These are phyloP conservation scores for Campylomormyrus tamandua DNA, from an alignment of 2,113 vertebrate species.

Conservation along the genomic window DNA sequence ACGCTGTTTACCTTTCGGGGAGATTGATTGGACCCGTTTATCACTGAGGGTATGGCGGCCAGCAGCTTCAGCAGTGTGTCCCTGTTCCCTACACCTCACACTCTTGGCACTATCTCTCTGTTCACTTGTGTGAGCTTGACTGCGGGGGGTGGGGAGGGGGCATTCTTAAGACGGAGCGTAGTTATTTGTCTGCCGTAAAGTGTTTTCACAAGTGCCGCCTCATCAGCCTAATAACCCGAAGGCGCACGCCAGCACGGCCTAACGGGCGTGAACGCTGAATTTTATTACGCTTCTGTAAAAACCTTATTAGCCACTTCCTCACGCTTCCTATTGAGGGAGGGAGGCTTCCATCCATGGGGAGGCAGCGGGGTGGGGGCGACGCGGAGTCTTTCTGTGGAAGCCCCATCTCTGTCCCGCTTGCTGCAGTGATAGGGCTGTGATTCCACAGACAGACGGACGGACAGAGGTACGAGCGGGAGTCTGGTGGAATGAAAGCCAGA, in stretches of 20 bases:
- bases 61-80: background rate
- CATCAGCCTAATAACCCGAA: background rate
- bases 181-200: background rate
- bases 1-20: background rate
- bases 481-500: background rate
- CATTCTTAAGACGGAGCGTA: background rate
- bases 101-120: background rate
- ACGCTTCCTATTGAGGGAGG: background rate
- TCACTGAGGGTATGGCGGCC: background rate
- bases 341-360: background rate
- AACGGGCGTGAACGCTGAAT: background rate
- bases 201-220: background rate
- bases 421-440: background rate
- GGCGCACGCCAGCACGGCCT: background rate
- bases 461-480: background rate
- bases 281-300: slow-evolving; percentile 1
- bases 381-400: background rate
- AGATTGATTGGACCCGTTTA: slow-evolving; percentile 7
- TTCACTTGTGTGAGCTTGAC: background rate
- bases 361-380: background rate
- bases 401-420: background rate
- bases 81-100: background rate
- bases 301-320: background rate
- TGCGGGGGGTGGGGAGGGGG: background rate
- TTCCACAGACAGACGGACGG: background rate